A percentile compares a stretch with the other conserved stretches of the same genome.
Conservation (phyloP, 2,797 vertebrate species). For the Oophaga sylvatica region DNA sequence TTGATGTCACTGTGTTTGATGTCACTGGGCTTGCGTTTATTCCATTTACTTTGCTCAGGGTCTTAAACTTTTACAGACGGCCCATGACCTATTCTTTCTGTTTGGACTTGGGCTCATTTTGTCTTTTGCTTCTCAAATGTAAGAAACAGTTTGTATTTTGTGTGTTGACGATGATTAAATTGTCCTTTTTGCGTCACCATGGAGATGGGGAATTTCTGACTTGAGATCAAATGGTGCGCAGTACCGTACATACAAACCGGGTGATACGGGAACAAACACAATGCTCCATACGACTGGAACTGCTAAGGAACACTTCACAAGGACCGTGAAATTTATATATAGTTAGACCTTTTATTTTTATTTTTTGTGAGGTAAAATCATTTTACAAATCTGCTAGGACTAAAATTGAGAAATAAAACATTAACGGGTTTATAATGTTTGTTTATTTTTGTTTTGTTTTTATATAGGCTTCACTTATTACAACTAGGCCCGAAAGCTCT, state of each 20-base stretch:
- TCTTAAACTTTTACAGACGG: not conserved
- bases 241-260: slow-evolving; percentile 7
- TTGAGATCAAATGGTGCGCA: not conserved
- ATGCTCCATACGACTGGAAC: not conserved
- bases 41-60: not conserved
- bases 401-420: not conserved
- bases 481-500: not conserved
- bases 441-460: not conserved
- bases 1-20: no score
- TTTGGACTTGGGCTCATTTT: not conserved
- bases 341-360: not conserved
- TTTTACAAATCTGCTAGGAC: not conserved
- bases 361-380: not conserved
- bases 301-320: not conserved
- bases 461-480: not conserved
- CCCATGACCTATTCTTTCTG: not conserved
- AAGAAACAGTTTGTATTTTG: slow-evolving; percentile 32
- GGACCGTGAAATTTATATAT: not conserved
- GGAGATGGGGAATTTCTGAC: slow-evolving; percentile 23
- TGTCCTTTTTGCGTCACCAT: slow-evolving; percentile 37
- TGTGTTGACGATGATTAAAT: slow-evolving; percentile 11
- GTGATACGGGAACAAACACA: not conserved
- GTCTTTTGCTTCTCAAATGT: not conserved
- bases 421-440: not conserved
- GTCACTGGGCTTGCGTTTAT: not conserved